These are phyloP conservation scores for Oligia latruncula DNA, from an alignment of 2,888 invertebrate genomes.

Conservation along the genomic window DNA sequence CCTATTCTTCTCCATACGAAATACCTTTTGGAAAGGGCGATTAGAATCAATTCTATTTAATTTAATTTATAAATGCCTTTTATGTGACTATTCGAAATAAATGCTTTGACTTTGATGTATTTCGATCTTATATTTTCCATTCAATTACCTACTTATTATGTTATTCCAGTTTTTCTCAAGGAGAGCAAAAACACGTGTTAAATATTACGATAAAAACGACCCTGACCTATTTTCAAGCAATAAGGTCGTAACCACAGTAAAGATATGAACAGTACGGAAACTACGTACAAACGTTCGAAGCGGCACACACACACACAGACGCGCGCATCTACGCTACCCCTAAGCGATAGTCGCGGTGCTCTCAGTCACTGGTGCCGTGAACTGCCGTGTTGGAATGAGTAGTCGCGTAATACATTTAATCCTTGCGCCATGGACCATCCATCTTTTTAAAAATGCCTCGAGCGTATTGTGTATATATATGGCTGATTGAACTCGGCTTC, in stretches of 20 bases:
- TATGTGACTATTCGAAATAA: neutral
- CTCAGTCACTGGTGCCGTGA: too few relatives aligned
- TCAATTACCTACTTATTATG: neutral
- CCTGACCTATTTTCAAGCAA: constrained; percentile 40
- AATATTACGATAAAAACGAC: constrained; percentile 14
- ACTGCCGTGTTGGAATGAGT: too few relatives aligned
- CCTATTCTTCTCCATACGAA: neutral
- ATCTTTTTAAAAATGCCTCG: too few relatives aligned
- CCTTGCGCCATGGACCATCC: too few relatives aligned
- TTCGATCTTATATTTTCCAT: neutral
- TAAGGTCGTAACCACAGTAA: neutral
- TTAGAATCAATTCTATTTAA: neutral
- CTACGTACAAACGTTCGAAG: too few relatives aligned
- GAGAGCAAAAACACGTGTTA: constrained; percentile 15
- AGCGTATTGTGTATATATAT: too few relatives aligned
- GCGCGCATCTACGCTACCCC: too few relatives aligned
- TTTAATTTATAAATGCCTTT: neutral
- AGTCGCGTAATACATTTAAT: too few relatives aligned
- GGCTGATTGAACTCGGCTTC: too few relatives aligned
- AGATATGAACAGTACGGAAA: too few relatives aligned
- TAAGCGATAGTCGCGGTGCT: too few relatives aligned
- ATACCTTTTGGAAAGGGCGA: neutral
- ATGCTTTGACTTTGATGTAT: neutral
- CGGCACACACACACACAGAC: too few relatives aligned
- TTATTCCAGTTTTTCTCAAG: constrained; percentile 12